Percentiles rank a stretch among this genome's conserved stretches.
Conservation (phyloP, 2,888 invertebrate species). For the Xylophagus ater region DNA sequence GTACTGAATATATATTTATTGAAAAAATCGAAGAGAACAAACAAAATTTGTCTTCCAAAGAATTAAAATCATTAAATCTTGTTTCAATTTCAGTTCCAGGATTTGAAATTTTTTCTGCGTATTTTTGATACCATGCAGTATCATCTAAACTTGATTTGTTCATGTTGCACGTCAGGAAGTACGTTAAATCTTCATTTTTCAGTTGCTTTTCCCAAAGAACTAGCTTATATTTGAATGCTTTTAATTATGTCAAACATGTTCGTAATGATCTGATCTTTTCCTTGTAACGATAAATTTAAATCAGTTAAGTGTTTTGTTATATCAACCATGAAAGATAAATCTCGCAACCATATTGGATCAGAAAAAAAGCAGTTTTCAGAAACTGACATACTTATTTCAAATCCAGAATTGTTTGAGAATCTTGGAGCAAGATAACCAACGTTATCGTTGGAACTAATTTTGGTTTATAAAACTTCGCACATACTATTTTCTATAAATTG, state of each 20-base stretch:
- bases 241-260: too few relatives aligned
- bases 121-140: conserved; percentile 15
- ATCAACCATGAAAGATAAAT: conserved; percentile 13
- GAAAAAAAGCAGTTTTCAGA: conserved; percentile 10
- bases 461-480: too few relatives aligned
- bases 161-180: conserved; percentile 16
- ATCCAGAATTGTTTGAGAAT: conserved; percentile 21
- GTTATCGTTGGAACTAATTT: too few relatives aligned
- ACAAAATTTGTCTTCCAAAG: conserved; percentile 14
- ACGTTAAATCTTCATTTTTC: conserved; percentile 13
- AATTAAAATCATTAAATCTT: conserved; percentile 18
- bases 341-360: conserved; percentile 12
- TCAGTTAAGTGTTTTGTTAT: conserved; percentile 14
- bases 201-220: too few relatives aligned
- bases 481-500: too few relatives aligned
- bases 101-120: too few relatives aligned
- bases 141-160: conserved; percentile 13
- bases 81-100: conserved; percentile 19
- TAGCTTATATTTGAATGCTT: conserved; percentile 20
- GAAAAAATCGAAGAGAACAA: conserved; percentile 7
- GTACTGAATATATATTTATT: conserved; percentile 9
- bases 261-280: too few relatives aligned
- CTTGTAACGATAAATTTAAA: too few relatives aligned
- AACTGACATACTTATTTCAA: too few relatives aligned
- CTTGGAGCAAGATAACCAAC: conserved; percentile 20